Evolutionary conservation across 37 sponge, comb jelly and placozoan genomes (phyloP), one percentile per base, ranked within the genome.

Genomic region (Beroe forskalii): DNA sequence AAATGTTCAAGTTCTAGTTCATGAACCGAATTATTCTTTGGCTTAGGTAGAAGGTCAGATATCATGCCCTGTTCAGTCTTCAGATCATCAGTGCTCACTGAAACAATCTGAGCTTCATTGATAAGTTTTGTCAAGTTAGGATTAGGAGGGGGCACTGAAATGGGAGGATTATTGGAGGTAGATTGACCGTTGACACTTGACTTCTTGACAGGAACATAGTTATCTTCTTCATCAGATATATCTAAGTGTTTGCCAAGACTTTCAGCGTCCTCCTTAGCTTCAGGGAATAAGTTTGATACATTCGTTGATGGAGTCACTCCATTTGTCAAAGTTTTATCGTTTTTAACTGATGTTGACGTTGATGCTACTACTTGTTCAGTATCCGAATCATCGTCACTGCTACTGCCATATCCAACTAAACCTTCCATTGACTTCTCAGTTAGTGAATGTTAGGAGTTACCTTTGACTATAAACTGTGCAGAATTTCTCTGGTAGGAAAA

Each of bases 61-160:
- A 80, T 44, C 4, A 25, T 94, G 17, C 67, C 93, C 41, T 98
- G 96, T 48, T 96, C 96, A 93, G 94, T 92, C 42, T 67, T 89
- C 33, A 98, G 93, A 17, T 91, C 76, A 67, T 98, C 94, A 36
- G 94, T 92, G 36, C 90, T 38, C 67, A 98, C 92, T 1, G 95
- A 41, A 48, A 91, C 95, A 28, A 92, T 44, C 48, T 96, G 91
- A 0, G 96, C 92, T 55, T 96, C 95, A 28, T 96, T 95, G 24
- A 95, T 93, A 80, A 98, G 60, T 72, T 98, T 96, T 30, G 86
- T 33, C 27, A 80, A 23, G 6, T 80, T 80, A n/a, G 44, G 86
- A 38, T 69, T 69, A 17, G 39, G 38, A 23, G 25, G 25, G 25
- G 20, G 40, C 28, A 22, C 3, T 22, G 19, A 32, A 4, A 38